phyloP scores from a whole-genome alignment of 2,797 vertebrate genomes.

The Myripristis jacobus region DNA sequence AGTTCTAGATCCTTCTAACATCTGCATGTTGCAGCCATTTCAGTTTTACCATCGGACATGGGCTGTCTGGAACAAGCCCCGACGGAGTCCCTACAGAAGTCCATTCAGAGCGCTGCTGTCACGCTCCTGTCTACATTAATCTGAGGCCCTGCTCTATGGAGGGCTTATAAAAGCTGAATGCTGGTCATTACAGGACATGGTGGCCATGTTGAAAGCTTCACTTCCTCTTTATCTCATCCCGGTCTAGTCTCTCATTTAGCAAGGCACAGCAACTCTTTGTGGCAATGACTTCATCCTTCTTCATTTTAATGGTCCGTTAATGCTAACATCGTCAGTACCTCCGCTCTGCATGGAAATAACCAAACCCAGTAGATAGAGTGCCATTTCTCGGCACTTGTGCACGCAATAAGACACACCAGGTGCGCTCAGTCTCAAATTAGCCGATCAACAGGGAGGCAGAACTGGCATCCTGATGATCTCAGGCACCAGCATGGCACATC shows the following conservation, averaged over 20 bases:
- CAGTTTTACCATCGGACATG: conserved; percentile 73
- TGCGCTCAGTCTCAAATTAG: conserved; percentile 86
- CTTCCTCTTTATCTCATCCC: conserved; percentile 58
- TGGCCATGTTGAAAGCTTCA: conserved; percentile 67
- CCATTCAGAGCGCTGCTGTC: conserved; percentile 74
- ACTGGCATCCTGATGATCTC: conserved; percentile 82
- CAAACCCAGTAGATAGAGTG: conserved; percentile 69
- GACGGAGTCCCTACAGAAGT: conserved; percentile 68
- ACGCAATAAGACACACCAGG: conserved; percentile 86
- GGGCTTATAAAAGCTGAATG: conserved; percentile 69
- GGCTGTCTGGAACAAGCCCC: conserved; percentile 71
- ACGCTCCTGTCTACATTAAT: conserved; percentile 69
- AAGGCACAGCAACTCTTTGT: conserved; percentile 57
- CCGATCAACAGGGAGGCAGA: conserved; percentile 86
- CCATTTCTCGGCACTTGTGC: conserved; percentile 78
- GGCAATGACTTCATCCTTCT: conserved; percentile 69
- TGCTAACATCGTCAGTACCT: conserved; percentile 75
- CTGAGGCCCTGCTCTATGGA: conserved; percentile 63
- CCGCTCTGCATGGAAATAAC: conserved; percentile 79
- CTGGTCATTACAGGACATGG: conserved; percentile 61
- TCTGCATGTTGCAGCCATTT: conserved; percentile 75
- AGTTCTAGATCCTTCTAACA: conserved; percentile 76
- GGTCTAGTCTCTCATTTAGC: conserved; percentile 51
- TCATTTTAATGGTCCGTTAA: conserved; percentile 80
- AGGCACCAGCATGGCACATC: conserved; percentile 81